Base-by-base conservation (phyloP, 2,888 invertebrate genomes). In the Drosophila ochracea region DNA sequence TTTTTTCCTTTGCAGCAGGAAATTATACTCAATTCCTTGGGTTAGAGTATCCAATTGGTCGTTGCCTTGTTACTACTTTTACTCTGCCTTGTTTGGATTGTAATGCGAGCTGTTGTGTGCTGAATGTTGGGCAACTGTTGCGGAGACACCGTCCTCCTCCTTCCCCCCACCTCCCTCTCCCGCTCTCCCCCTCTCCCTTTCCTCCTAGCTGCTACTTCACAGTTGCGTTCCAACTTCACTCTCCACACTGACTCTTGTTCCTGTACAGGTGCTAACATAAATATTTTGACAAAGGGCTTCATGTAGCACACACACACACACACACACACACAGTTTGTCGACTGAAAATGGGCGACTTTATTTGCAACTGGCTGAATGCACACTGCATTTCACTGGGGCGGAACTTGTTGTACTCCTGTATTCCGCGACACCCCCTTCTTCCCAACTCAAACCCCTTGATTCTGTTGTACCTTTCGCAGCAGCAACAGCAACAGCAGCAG, bases 221-320 rank as follows among this genome's bases (percentile, higher is more conserved):
- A 39, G 10, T 37, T 28, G 11, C 11, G 28, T n/a, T 9, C 39
- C 57, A 39, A 39, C 30, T 41, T 57, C 16, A 25, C 16, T 16
- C 25, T 21, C 13, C 35, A 9, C 54, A 0, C 37, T 10, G n/a
- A 5, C 16, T n/a, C 50, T 31, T 64, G 65, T 81, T 30, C 60
- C 65, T n/a, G 70, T 66, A 67, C 84, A 87, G 86, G 84, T 86
- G 86, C 81, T 77, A 89, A 86, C 79, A 87, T 81, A 81, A 86
- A 86, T 84, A 87, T 89, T 89, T 79, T 83, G 74, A 81, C 79
- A 84, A 78, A 87, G 71, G 75, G 74, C 73, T 76, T 65, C 73
- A 69, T 61, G 67, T 77, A 68, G 55, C 72, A 62, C 25, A 65
- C 54, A 59, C 53, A 52, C 47, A 68, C 33, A 59, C 33, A 55